Evolutionary conservation across 2,888 invertebrate species (phyloP).

Genomic region (Habroteleia sp.): DNA sequence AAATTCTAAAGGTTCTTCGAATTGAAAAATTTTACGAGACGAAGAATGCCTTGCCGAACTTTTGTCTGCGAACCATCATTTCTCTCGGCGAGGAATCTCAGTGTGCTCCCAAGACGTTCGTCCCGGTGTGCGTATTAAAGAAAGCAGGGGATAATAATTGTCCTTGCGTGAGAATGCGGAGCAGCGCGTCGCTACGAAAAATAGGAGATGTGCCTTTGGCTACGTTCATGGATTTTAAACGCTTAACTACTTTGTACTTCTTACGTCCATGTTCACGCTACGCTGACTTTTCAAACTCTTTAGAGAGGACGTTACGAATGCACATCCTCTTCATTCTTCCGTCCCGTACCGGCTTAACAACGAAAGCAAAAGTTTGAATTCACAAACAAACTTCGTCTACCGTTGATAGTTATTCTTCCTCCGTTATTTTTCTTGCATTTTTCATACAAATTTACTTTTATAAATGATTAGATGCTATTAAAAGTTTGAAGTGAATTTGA

Average conservation of each 20-base stretch:
- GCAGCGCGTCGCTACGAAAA: constrained; percentile 63
- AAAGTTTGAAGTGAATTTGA: constrained; percentile 13
- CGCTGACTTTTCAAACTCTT: constrained; percentile 57
- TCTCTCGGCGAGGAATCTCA: constrained; percentile 44
- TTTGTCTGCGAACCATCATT: constrained; percentile 57
- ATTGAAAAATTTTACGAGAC: constrained; percentile 57
- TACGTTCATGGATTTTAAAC: constrained; percentile 59
- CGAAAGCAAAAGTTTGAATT: constrained; percentile 47
- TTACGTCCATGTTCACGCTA: constrained; percentile 55
- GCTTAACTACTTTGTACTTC: constrained; percentile 62
- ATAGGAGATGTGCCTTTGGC: constrained; percentile 69
- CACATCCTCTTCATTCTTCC: constrained; percentile 6
- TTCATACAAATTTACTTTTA: constrained; percentile 36
- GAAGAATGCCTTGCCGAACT: constrained; percentile 50
- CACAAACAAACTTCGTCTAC: constrained; percentile 42
- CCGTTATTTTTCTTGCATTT: constrained; percentile 3
- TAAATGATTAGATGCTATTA: constrained; percentile 46
- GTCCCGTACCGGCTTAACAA: constrained; percentile 20
- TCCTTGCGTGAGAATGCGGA: constrained; percentile 71
- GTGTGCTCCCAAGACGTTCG: constrained; percentile 43
- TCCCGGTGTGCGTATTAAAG: constrained; percentile 53
- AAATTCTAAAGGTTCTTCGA: constrained; percentile 58
- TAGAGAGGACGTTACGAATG: constrained; percentile 29
- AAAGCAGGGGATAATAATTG: constrained; percentile 68
- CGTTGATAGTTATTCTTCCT: constrained; percentile 36